Percentiles rank a stretch among this genome's conserved stretches.
Evolutionary conservation across 1,140 invertebrate species (phyloP).

Genomic region (Zaprionus capensis): DNA sequence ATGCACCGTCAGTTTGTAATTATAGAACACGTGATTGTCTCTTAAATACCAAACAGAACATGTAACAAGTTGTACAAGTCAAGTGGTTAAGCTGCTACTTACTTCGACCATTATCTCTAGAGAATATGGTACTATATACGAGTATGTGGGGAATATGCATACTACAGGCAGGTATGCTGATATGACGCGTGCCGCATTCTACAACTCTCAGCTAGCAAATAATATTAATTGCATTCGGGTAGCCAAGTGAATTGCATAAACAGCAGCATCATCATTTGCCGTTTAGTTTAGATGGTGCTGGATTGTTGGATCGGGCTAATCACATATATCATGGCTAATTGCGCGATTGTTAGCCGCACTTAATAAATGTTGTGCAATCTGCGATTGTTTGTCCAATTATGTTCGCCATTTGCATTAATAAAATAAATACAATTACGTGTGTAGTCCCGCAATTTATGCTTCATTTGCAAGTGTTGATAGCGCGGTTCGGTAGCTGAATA

Average conservation of each 20-base stretch:
- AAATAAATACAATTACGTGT: slow-evolving; percentile 18
- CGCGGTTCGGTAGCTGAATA: slow-evolving; percentile 55
- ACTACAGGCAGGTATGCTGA: slow-evolving; percentile 1
- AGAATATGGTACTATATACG: slow-evolving; percentile 4
- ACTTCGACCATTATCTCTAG: slow-evolving; percentile 11
- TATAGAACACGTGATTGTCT: slow-evolving; percentile 67
- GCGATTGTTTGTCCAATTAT: slow-evolving; percentile 37
- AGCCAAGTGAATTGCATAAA: slow-evolving; percentile 34
- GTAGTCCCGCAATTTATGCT: slow-evolving; percentile 57
- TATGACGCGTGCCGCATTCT: slow-evolving; percentile 27
- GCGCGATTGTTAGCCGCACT: slow-evolving; percentile 36
- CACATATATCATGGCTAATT: slow-evolving; percentile 39
- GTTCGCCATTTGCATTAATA: slow-evolving; percentile 30
- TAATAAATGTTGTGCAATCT: slow-evolving; percentile 43
- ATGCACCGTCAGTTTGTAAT: slow-evolving; percentile 34
- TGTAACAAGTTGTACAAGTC: slow-evolving; percentile 70
- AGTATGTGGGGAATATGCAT: neutral
- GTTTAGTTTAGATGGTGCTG: neutral
- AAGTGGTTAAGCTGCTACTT: slow-evolving; percentile 9
- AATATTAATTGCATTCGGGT: slow-evolving; percentile 27
- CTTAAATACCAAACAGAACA: slow-evolving; percentile 63
- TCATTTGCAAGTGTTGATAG: slow-evolving; percentile 70
- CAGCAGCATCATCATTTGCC: slow-evolving; percentile 15
- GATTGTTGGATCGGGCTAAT: slow-evolving; percentile 32
- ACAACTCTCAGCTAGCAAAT: neutral